Evolutionary conservation across 1,140 invertebrate species (phyloP).

Genomic region (Cotesia chilonis): DNA sequence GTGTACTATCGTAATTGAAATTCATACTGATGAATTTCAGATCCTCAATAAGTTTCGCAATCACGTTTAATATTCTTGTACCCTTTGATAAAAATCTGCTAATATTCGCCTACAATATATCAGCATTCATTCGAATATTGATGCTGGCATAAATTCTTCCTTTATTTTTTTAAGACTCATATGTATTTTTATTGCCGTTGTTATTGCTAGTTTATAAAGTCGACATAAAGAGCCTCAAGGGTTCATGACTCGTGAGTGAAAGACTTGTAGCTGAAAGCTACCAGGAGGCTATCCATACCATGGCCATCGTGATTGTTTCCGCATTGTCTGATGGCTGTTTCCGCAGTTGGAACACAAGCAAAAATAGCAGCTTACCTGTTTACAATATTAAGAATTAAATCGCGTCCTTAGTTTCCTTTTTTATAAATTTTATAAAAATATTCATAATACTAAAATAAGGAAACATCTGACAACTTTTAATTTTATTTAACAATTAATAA

Average conservation of each 20-base stretch:
- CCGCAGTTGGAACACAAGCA: conserved; percentile 28
- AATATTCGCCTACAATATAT: too few relatives aligned
- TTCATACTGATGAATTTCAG: conserved; percentile 1
- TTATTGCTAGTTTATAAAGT: conserved; percentile 8
- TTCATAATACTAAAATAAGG: too few relatives aligned
- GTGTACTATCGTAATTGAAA: conserved; percentile 1
- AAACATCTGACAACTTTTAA: too few relatives aligned
- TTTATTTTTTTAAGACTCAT: not conserved
- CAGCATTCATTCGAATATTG: not conserved
- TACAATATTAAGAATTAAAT: conserved; percentile 4
- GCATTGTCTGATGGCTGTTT: conserved; percentile 27
- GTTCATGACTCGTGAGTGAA: conserved; percentile 48
- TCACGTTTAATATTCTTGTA: not conserved
- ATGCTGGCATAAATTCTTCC: not conserved
- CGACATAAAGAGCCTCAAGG: conserved; percentile 25
- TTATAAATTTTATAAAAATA: not conserved
- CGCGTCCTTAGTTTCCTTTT: conserved; percentile 1
- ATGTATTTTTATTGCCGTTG: conserved; percentile 1
- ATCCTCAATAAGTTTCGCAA: not conserved
- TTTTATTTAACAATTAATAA: too few relatives aligned
- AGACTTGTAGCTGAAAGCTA: conserved; percentile 9
- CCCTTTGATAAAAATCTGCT: too few relatives aligned
- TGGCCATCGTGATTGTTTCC: conserved; percentile 39
- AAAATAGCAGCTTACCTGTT: not conserved
- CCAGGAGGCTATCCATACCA: conserved; percentile 24